Base-by-base conservation (phyloP, 2,113 vertebrate genomes). In the Oreochromis spilurus region DNA sequence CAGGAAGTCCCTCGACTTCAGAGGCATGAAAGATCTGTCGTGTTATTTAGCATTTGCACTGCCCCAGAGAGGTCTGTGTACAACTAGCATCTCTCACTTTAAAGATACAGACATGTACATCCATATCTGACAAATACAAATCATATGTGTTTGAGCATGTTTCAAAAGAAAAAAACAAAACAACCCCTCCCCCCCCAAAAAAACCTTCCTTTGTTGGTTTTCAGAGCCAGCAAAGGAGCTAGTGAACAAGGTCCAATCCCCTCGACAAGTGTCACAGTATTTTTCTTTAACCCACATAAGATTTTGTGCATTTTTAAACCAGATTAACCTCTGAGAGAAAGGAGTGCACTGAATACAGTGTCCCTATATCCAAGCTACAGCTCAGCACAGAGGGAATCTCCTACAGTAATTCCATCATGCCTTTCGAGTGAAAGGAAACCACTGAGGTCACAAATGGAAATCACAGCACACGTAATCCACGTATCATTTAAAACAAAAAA, bases 381-480 rank as follows among this genome's bases (percentile, higher is more conserved):
- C 43, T 81, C 58, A 79, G 16, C 31, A 48, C 36, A 77, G 53
- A 80, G 75, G 86, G 19, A 67, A 83, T 38, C 45, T 70, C 81
- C 81, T 53, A 70, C 45, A 86, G 83, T 60, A 79, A 54, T 88
- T 93, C 86, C 87, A 89, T 90, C 86, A 90, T 82, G 85, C 85
- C 52, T 84, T 93, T 85, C 4, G 58, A 89, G 87, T 77, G 85
- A 89, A 89, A 82, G 54, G 78, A 88, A 85, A 95, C 85, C 87
- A 92, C 84, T 86, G 92, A 95, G 88, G 92, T 95, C 93, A 95
- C 90, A 90, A 86, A 93, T 92, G 83, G 84, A 84, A 88, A 92
- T 94, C 91, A 95, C 93, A 94, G 91, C 90, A 96, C 94, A 95
- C 79, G 72, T 89, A 93, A 90, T 91, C 89, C 84, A 93, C 91